Percentiles rank a stretch among this genome's conserved stretches.
Evolutionary conservation across 2,113 vertebrate genomes (phyloP).

Genomic region (Micromys minutus): DNA sequence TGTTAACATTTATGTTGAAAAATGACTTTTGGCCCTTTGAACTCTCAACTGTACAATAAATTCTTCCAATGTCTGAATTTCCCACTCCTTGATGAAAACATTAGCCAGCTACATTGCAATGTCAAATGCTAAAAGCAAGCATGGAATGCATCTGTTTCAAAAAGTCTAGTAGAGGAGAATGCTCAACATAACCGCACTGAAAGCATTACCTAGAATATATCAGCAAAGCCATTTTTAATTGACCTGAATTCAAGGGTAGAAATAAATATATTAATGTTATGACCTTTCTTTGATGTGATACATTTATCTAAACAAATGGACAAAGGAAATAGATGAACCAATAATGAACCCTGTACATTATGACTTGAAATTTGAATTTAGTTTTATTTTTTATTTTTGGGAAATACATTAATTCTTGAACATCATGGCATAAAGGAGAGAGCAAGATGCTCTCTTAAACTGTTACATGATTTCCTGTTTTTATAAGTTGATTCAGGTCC

Average conservation of each 20-base stretch:
- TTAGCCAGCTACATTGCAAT: slow-evolving; percentile 45
- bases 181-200: slow-evolving; percentile 16
- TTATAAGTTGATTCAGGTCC: not conserved
- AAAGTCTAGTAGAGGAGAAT: slow-evolving; percentile 46
- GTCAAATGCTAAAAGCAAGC: slow-evolving; percentile 33
- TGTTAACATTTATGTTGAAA: slow-evolving; percentile 46
- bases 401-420: slow-evolving; percentile 25
- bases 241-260: slow-evolving; percentile 12
- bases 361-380: slow-evolving; percentile 14
- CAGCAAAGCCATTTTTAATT: slow-evolving; percentile 47
- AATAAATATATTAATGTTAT: slow-evolving; percentile 51
- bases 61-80: slow-evolving; percentile 24
- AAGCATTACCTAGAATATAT: slow-evolving; percentile 45
- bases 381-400: not conserved
- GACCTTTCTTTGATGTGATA: not conserved
- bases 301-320: slow-evolving; percentile 62
- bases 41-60: not conserved
- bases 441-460: not conserved
- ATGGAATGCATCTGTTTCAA: slow-evolving; percentile 50
- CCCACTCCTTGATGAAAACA: slow-evolving; percentile 2
- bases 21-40: not conserved
- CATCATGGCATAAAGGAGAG: not conserved
- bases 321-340: not conserved
- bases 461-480: not conserved
- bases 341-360: not conserved